These are phyloP conservation scores for Etheostoma perlongum DNA, from an alignment of 2,797 vertebrate species.

Conservation along the genomic window DNA sequence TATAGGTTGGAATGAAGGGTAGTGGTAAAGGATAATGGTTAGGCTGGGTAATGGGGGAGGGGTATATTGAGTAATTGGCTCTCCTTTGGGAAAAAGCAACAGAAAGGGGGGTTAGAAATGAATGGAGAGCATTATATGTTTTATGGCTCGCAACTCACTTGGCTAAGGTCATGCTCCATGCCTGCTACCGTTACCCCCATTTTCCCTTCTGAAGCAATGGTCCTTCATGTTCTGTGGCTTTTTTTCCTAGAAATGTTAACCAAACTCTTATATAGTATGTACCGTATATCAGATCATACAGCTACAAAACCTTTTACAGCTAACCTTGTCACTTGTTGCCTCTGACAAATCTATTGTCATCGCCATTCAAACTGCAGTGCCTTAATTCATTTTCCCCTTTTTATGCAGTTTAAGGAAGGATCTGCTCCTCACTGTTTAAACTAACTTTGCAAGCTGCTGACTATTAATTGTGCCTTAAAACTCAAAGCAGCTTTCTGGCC, in stretches of 20 bases:
- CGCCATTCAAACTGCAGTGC: not conserved
- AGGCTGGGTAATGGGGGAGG: slow-evolving; percentile 58
- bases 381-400: slow-evolving; percentile 3
- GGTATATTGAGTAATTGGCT: slow-evolving; percentile 72
- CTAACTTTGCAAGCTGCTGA: not conserved
- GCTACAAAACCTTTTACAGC: not conserved
- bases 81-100: slow-evolving; percentile 74
- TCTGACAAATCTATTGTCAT: not conserved
- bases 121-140: slow-evolving; percentile 77
- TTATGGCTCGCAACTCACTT: slow-evolving; percentile 70
- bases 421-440: slow-evolving; percentile 3
- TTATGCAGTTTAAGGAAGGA: not conserved
- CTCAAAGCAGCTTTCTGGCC: slow-evolving; percentile 53
- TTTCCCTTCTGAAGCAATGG: slow-evolving; percentile 50
- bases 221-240: slow-evolving; percentile 40
- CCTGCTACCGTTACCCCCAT: slow-evolving; percentile 59
- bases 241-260: slow-evolving; percentile 40
- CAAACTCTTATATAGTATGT: slow-evolving; percentile 33
- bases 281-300: slow-evolving; percentile 30
- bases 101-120: slow-evolving; percentile 59
- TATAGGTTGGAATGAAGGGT: slow-evolving; percentile 77
- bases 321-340: not conserved
- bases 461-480: slow-evolving; percentile 51
- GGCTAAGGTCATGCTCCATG: slow-evolving; percentile 63
- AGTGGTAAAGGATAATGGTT: slow-evolving; percentile 75